Evolutionary conservation across 2,797 vertebrate species (phyloP).

Genomic region (Aldrovandia affinis): DNA sequence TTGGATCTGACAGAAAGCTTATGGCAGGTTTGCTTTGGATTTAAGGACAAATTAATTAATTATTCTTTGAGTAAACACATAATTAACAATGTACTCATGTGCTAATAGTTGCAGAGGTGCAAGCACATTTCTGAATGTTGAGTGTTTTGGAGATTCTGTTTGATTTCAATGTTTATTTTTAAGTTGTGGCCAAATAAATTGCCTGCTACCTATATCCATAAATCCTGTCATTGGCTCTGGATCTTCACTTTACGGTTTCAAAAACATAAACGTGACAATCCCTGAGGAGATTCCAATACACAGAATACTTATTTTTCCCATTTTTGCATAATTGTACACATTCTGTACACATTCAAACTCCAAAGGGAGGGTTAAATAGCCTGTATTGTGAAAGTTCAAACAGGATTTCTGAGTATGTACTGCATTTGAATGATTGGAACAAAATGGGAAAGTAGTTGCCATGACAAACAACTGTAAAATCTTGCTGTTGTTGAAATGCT

Average conservation of each 20-base stretch:
- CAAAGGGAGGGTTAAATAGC: background rate
- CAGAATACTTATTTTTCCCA: background rate
- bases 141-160: too few relatives aligned
- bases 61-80: too few relatives aligned
- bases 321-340: constrained; percentile 13
- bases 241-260: background rate
- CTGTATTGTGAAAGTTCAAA: constrained; percentile 10
- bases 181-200: too few relatives aligned
- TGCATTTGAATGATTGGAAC: background rate
- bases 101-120: too few relatives aligned
- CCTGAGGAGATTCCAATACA: background rate
- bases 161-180: too few relatives aligned
- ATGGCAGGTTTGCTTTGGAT: constrained; percentile 3
- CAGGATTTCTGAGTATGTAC: constrained; percentile 6
- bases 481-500: constrained; percentile 12
- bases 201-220: too few relatives aligned
- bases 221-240: background rate
- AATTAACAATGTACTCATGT: too few relatives aligned
- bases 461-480: constrained; percentile 25
- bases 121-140: too few relatives aligned
- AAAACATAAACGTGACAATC: background rate
- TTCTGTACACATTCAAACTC: background rate
- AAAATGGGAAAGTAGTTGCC: constrained; percentile 5
- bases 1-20: background rate
- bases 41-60: background rate